Evolutionary conservation across 2,797 vertebrate species (phyloP).

Genomic region (Eulemur mongoz): DNA sequence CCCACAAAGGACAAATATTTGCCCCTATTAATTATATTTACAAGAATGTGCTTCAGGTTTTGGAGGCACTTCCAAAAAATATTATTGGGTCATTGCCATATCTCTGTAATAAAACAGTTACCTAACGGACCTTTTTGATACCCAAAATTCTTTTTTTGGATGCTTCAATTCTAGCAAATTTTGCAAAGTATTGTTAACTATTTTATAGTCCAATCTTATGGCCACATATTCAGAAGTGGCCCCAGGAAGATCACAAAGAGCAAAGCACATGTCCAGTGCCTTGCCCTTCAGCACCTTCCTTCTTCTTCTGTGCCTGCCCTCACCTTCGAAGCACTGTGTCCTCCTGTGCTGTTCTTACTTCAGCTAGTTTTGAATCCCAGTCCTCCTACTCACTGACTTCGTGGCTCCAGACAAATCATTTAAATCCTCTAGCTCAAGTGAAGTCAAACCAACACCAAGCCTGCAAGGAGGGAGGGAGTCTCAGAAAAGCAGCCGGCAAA

Average conservation of each 20-base stretch:
- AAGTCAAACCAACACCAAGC: neutral
- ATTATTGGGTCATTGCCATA: slow-evolving; percentile 34
- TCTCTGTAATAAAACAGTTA: slow-evolving; percentile 17
- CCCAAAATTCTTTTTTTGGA: neutral
- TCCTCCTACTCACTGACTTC: neutral
- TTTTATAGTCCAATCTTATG: neutral
- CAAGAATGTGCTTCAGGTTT: slow-evolving; percentile 10
- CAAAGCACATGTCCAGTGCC: neutral
- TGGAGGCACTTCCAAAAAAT: slow-evolving; percentile 22
- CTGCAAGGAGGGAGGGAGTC: neutral
- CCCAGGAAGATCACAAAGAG: neutral
- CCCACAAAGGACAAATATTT: slow-evolving; percentile 61
- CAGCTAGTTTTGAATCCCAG: neutral
- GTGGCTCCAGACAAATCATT: neutral
- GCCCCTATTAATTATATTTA: slow-evolving; percentile 64
- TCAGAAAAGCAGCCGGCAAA: neutral
- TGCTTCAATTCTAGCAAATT: neutral
- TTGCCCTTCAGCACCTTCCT: neutral
- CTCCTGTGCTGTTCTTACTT: neutral
- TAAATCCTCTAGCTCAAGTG: neutral
- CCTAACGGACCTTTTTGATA: neutral
- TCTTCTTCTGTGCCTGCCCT: neutral
- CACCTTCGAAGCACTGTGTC: neutral
- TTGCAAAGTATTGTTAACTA: neutral
- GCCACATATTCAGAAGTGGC: neutral